Evolutionary conservation across 2,113 vertebrate genomes (phyloP), one percentile per base, ranked within the genome.

Genomic region (Nyctibius bracteatus): DNA sequence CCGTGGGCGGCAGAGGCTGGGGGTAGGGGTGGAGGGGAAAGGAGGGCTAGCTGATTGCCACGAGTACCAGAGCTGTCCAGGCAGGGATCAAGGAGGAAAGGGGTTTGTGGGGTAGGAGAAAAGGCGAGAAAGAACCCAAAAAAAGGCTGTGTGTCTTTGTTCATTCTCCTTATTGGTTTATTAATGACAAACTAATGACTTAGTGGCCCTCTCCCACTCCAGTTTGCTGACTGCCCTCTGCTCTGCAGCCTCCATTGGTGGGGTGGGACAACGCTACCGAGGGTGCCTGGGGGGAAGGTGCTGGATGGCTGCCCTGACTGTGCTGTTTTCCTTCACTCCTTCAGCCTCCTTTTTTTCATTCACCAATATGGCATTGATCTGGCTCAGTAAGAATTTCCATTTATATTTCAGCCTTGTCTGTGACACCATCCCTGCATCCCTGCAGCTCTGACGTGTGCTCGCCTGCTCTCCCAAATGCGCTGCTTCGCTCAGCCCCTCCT

Each of bases 361-460:
- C 81, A 37, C 55, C 70, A 75, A 30, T 54, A 75, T 16, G 44
- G 83, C 80, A 96, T 81, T 31, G 92, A 93, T 94, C 88, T 3
- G 9, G 52, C 81, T 94, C 71, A 82, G 74, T 55, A 55, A 95
- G 87, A 88, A 92, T 93, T 96, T 77, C 96, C 94, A 96, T 96
- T 97, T 97, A 61, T 93, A 94, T 96, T 93, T 92, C 87, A 94
- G 90, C 95, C 84, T 89, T 81, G 89, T 75, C 67, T 83, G 55
- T 83, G 90, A 83, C 89, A 93, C 80, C 1, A 3, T 88, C 82
- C 59, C 91, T 2, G 43, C 83, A 83, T 75, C 85, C 73, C 79
- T 81, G 91, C 66, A 90, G 90, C 87, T 91, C 70, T 95, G 78
- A 95, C 1, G 27, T 1, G 21, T 17, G 44, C 72, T 84, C 11